Conservation (phyloP, 2,113 vertebrate species). For the Phodopus roborovskii region DNA sequence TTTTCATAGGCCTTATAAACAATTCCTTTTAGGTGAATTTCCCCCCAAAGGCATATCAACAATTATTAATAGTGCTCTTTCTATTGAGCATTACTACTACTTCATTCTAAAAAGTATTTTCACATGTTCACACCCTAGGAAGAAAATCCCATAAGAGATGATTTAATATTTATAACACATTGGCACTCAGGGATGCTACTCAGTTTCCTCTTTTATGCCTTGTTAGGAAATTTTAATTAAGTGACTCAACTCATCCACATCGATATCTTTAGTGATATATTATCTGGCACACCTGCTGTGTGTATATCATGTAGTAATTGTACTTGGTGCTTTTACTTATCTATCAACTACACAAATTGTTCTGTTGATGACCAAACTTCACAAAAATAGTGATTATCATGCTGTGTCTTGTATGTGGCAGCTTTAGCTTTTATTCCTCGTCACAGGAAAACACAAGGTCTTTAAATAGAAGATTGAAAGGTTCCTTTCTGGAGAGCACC, state of each 20-base stretch:
- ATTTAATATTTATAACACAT: not conserved
- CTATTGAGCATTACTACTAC: not conserved
- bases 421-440: slow-evolving; percentile 79
- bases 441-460: slow-evolving; percentile 77
- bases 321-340: not conserved
- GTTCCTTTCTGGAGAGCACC: slow-evolving; percentile 74
- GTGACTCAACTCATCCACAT: not conserved
- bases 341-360: slow-evolving; percentile 25
- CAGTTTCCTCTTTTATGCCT: slow-evolving; percentile 52
- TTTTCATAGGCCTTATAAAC: not conserved
- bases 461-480: slow-evolving; percentile 85
- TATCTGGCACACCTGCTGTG: not conserved
- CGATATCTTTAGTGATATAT: slow-evolving; percentile 22
- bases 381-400: not conserved
- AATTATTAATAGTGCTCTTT: not conserved
- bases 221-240: slow-evolving; percentile 63
- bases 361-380: slow-evolving; percentile 64
- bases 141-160: not conserved
- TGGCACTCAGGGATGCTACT: slow-evolving; percentile 62
- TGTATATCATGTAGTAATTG: slow-evolving; percentile 69
- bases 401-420: slow-evolving; percentile 11
- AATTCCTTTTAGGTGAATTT: not conserved
- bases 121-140: not conserved
- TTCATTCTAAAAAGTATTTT: slow-evolving; percentile 2
- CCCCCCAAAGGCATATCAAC: not conserved